phyloP scores from a whole-genome alignment of 2,888 invertebrate species.

The Acheta domesticus region DNA sequence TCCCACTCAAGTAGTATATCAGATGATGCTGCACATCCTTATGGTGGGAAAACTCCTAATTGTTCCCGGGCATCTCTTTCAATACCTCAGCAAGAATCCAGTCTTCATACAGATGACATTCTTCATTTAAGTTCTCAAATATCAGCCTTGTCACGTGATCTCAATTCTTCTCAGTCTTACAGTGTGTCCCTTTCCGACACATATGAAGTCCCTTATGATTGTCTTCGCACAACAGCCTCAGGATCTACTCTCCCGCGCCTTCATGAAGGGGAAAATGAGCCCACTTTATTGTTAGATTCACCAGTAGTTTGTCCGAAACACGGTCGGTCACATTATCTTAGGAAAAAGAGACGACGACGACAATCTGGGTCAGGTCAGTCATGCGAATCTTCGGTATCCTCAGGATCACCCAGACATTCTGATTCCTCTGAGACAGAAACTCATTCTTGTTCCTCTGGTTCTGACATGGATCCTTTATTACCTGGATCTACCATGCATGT shows the following conservation, averaged over 20 bases:
- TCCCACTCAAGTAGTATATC: neutral
- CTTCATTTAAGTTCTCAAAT: slow-evolving; percentile 21
- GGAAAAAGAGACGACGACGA: neutral
- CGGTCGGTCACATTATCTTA: neutral
- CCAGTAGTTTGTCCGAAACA: slow-evolving; percentile 22
- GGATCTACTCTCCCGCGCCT: slow-evolving; percentile 29
- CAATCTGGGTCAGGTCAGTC: neutral
- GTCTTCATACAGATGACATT: slow-evolving; percentile 3
- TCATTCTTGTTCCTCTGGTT: neutral
- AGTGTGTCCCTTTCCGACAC: neutral
- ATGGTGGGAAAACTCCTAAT: neutral
- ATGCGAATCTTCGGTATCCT: neutral
- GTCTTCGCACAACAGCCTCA: neutral
- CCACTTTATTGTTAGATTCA: slow-evolving; percentile 25
- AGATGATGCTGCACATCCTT: neutral
- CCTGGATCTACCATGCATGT: neutral
- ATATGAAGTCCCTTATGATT: neutral
- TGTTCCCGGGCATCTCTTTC: neutral
- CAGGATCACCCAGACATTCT: neutral
- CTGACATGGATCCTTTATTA: neutral
- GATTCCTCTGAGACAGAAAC: neutral
- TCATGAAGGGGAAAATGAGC: slow-evolving; percentile 31
- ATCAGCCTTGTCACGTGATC: slow-evolving; percentile 21
- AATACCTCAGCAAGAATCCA: neutral
- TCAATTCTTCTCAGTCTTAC: neutral